phyloP scores from a whole-genome alignment of 2,113 vertebrate genomes.

The Antechinus stuartii region DNA sequence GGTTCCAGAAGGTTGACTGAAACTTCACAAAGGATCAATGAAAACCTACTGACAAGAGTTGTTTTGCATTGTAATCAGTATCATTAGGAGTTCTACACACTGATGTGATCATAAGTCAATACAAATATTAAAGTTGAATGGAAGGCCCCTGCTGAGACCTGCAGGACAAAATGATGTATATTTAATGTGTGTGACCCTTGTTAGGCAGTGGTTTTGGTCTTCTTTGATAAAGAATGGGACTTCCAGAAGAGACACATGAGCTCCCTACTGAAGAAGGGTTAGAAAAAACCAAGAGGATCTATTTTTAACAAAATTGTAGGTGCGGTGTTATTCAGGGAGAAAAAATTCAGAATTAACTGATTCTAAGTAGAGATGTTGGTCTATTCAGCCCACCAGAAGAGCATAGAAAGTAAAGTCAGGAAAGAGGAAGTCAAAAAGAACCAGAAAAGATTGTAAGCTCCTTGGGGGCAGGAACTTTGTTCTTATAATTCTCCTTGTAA shows the following conservation, averaged over 20 bases:
- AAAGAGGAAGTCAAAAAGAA: conserved; percentile 5
- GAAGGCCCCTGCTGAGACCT: background rate
- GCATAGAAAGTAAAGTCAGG: background rate
- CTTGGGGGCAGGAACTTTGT: background rate
- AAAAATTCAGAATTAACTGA: background rate
- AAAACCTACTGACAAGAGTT: background rate
- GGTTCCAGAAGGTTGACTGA: background rate
- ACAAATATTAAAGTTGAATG: background rate
- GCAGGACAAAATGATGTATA: background rate
- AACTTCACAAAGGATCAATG: background rate
- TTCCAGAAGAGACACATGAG: background rate
- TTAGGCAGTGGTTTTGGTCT: background rate
- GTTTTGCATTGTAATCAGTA: background rate
- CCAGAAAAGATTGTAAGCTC: background rate
- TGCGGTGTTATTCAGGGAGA: background rate
- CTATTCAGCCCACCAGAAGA: background rate
- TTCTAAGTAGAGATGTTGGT: background rate
- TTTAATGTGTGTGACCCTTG: background rate
- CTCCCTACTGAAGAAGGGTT: background rate
- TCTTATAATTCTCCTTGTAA: background rate
- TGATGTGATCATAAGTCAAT: background rate
- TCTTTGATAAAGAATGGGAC: background rate
- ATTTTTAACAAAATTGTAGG: background rate
- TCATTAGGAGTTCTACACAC: background rate
- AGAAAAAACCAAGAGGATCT: background rate